Conservation (phyloP, 2,113 vertebrate species). For the Triplophysa dalaica region DNA sequence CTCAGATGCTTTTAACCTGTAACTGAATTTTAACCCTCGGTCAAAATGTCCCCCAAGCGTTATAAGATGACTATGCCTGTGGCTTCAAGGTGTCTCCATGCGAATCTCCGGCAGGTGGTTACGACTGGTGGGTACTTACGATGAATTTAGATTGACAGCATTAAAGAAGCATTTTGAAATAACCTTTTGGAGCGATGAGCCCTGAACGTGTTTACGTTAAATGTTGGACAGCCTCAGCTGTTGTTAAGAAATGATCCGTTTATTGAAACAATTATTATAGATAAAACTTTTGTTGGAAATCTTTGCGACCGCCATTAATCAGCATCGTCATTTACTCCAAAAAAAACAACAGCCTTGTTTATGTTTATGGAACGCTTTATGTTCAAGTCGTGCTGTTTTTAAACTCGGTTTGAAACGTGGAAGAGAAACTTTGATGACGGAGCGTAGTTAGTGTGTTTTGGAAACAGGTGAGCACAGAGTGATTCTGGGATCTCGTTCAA, state of each 20-base stretch:
- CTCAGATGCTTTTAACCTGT: conserved; percentile 32
- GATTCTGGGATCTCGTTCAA: conserved; percentile 68
- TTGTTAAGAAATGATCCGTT: conserved; percentile 43
- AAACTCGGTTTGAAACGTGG: conserved; percentile 50
- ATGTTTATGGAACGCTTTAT: conserved; percentile 49
- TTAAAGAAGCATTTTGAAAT: conserved; percentile 42
- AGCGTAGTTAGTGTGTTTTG: conserved; percentile 43
- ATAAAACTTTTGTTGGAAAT: conserved; percentile 27
- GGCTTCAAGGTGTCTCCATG: conserved; percentile 23
- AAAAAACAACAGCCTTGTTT: conserved; percentile 46
- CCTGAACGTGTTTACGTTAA: conserved; percentile 22
- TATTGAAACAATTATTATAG: conserved; percentile 37
- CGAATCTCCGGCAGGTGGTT: conserved; percentile 30
- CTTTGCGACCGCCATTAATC: background rate
- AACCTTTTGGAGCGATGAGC: conserved; percentile 46
- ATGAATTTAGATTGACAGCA: conserved; percentile 28
- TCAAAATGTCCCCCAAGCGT: conserved; percentile 42
- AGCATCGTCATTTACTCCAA: conserved; percentile 10
- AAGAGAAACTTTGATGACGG: conserved; percentile 47
- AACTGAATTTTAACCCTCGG: conserved; percentile 36
- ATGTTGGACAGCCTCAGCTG: conserved; percentile 24
- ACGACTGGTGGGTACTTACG: background rate
- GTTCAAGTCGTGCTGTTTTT: conserved; percentile 47
- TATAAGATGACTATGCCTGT: conserved; percentile 39
- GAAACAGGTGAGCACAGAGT: conserved; percentile 61